A percentile compares a stretch with the other conserved stretches of the same genome.
phyloP scores from a whole-genome alignment of 2,797 vertebrate species.

The Sebastes diaconus region DNA sequence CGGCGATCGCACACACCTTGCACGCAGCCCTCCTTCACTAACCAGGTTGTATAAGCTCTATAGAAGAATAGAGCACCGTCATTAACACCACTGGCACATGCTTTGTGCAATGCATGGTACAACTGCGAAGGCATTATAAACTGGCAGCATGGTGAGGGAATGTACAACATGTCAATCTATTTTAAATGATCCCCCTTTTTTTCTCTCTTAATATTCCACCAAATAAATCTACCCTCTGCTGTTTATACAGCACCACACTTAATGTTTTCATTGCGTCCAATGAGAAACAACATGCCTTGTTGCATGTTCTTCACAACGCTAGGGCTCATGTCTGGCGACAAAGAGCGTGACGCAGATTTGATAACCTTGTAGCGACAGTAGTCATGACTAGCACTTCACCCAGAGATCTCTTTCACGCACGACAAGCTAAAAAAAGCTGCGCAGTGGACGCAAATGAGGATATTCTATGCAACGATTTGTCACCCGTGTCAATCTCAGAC shows the following conservation, averaged over 20 bases:
- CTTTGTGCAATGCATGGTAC: background rate
- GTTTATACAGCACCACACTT: background rate
- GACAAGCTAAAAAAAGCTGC: background rate
- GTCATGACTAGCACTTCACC: background rate
- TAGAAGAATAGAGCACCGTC: background rate
- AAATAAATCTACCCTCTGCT: background rate
- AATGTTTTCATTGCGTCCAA: background rate
- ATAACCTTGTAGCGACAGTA: background rate
- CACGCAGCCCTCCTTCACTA: slow-evolving; percentile 25
- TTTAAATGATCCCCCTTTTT: background rate
- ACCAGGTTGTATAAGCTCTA: slow-evolving; percentile 29
- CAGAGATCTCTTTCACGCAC: background rate
- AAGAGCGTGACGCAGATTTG: background rate
- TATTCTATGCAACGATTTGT: background rate
- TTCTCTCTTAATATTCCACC: background rate
- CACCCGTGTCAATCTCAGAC: no score
- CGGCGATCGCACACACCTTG: slow-evolving; percentile 41
- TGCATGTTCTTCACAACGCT: background rate
- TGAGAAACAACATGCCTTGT: background rate
- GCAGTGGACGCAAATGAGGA: background rate
- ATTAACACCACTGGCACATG: slow-evolving; percentile 24
- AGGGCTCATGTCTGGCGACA: background rate
- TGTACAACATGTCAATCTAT: background rate
- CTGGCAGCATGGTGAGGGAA: background rate
- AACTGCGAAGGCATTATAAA: slow-evolving; percentile 7